These are phyloP conservation scores for Mandrillus leucophaeus DNA, from an alignment of 2,113 vertebrate genomes.

Conservation along the genomic window DNA sequence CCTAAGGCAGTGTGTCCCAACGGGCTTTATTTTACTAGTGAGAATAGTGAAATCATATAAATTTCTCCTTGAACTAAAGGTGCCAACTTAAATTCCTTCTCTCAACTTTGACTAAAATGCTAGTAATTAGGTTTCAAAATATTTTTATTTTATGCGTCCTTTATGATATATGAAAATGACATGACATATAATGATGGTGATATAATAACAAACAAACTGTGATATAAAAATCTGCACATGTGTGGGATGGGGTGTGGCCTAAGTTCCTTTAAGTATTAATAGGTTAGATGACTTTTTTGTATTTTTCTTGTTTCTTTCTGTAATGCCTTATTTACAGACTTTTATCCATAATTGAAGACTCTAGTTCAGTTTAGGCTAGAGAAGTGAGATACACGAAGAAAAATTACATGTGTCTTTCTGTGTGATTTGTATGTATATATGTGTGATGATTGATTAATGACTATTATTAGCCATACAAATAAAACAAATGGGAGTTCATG, in stretches of 20 bases:
- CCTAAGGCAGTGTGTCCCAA: not conserved
- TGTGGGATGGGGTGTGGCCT: not conserved
- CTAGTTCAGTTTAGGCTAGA: conserved; percentile 50
- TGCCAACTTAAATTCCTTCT: conserved; percentile 39
- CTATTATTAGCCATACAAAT: conserved; percentile 37
- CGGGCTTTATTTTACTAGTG: conserved; percentile 36
- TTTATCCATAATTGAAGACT: conserved; percentile 19
- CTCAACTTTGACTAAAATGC: conserved; percentile 27
- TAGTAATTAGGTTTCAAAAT: not conserved
- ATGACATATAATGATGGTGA: not conserved
- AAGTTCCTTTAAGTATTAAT: not conserved
- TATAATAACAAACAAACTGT: not conserved
- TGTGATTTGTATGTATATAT: conserved; percentile 40
- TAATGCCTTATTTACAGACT: conserved; percentile 42
- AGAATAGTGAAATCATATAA: conserved; percentile 16
- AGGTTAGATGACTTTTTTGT: not conserved
- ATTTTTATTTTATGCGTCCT: conserved; percentile 29
- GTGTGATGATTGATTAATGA: conserved; percentile 40
- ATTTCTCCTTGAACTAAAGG: conserved; percentile 47
- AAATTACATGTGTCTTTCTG: conserved; percentile 34
- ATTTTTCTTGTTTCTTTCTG: conserved; percentile 50
- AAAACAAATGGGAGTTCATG: conserved; percentile 27
- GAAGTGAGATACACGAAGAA: conserved; percentile 39
- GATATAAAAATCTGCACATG: not conserved
- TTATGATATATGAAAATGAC: not conserved